Evolutionary conservation across 2,888 invertebrate species (phyloP).

Genomic region (Prenolepis imparis): DNA sequence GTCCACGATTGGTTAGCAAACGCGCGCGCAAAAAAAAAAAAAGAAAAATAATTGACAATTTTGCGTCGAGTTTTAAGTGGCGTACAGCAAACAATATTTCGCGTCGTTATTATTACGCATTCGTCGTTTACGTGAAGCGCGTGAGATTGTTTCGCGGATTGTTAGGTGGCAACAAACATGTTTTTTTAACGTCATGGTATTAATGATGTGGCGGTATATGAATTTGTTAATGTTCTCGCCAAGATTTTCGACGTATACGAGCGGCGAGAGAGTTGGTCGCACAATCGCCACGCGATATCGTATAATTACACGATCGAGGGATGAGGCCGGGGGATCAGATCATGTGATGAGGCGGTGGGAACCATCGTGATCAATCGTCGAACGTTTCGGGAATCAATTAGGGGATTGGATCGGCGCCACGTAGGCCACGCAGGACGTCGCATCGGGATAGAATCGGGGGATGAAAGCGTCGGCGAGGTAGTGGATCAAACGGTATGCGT

Average conservation of each 20-base stretch:
- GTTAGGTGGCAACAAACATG: neutral
- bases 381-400: slow-evolving; percentile 69
- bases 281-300: slow-evolving; percentile 76
- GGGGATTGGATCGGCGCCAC: slow-evolving; percentile 54
- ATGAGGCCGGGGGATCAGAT: slow-evolving; percentile 27
- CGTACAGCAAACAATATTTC: slow-evolving; percentile 19
- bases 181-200: slow-evolving; percentile 5
- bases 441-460: slow-evolving; percentile 65
- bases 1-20: slow-evolving; percentile 33
- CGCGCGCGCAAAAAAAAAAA: slow-evolving; percentile 17
- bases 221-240: neutral
- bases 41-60: slow-evolving; percentile 45
- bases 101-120: slow-evolving; percentile 26
- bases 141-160: neutral
- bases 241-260: slow-evolving; percentile 43
- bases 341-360: slow-evolving; percentile 43
- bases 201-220: neutral
- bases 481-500: slow-evolving; percentile 69
- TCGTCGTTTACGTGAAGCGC: neutral
- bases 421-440: slow-evolving; percentile 63
- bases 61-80: slow-evolving; percentile 32
- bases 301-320: slow-evolving; percentile 61
- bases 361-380: slow-evolving; percentile 46
- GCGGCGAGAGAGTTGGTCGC: slow-evolving; percentile 69
- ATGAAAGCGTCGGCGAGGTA: slow-evolving; percentile 76